Evolutionary conservation across 2,797 vertebrate species (phyloP).

Genomic region (Tenualosa thibaudeaui): DNA sequence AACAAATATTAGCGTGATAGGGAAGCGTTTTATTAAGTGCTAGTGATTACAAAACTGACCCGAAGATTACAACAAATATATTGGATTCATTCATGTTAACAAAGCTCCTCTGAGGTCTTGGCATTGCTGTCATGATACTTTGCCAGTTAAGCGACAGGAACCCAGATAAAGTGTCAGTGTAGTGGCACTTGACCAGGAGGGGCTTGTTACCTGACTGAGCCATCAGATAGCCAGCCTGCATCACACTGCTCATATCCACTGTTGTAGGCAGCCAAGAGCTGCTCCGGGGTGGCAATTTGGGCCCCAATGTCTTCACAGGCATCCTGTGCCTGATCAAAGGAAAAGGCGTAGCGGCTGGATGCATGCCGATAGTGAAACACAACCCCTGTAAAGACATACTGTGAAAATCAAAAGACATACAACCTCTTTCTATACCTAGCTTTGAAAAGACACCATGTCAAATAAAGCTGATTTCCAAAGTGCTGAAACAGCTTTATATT

Average conservation of each 20-base stretch:
- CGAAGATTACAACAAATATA: not conserved
- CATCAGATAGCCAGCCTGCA: conserved; percentile 92
- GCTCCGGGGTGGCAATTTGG: conserved; percentile 85
- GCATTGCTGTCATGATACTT: not conserved
- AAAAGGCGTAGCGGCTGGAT: conserved; percentile 84
- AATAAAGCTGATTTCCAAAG: not conserved
- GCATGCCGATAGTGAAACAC: conserved; percentile 93
- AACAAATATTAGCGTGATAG: not conserved
- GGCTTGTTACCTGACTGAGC: conserved; percentile 84
- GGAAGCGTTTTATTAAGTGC: not conserved
- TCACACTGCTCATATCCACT: conserved; percentile 92
- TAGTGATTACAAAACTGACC: not conserved
- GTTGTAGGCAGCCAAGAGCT: conserved; percentile 87
- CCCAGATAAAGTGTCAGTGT: not conserved
- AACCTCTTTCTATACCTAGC: not conserved
- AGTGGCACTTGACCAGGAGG: not conserved
- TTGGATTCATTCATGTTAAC: not conserved
- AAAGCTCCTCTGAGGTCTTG: not conserved
- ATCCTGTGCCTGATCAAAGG: conserved; percentile 78
- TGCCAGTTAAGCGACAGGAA: not conserved
- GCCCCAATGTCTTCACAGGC: conserved; percentile 85
- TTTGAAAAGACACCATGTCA: not conserved
- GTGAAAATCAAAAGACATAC: conserved; percentile 30
- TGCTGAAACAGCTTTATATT: not conserved
- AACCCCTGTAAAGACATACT: conserved; percentile 75